These are phyloP conservation scores for Bufotes viridis DNA, from an alignment of 2,797 vertebrate species.

Conservation along the genomic window DNA sequence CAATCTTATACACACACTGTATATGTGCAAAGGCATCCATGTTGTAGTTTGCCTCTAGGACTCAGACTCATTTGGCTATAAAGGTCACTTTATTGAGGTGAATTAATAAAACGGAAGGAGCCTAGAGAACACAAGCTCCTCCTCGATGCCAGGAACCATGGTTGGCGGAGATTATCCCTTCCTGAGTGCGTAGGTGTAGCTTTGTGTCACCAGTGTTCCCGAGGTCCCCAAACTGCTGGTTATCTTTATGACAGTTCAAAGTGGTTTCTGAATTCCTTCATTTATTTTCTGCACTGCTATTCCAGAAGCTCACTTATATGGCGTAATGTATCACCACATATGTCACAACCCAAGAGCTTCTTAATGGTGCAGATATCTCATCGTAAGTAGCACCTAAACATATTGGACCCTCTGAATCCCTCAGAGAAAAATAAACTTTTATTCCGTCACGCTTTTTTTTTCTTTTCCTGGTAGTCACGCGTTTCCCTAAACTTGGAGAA, in stretches of 20 bases:
- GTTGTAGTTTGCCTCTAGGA: slow-evolving; percentile 19
- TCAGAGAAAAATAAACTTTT: slow-evolving; percentile 20
- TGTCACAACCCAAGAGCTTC: background rate
- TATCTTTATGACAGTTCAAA: slow-evolving; percentile 2
- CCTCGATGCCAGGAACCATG: background rate
- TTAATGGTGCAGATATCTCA: background rate
- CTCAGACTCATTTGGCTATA: slow-evolving; percentile 45
- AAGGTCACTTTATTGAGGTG: slow-evolving; percentile 62
- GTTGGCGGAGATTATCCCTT: slow-evolving; percentile 38
- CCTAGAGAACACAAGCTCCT: background rate
- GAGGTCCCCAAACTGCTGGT: slow-evolving; percentile 17
- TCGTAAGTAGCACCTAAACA: slow-evolving; percentile 30
- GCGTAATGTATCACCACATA: background rate
- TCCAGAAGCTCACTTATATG: background rate
- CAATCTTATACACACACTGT: background rate
- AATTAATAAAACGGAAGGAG: slow-evolving; percentile 28
- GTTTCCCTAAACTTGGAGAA: background rate
- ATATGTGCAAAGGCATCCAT: slow-evolving; percentile 10
- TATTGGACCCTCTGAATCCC: slow-evolving; percentile 35
- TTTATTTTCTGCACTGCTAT: background rate
- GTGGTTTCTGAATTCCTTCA: slow-evolving; percentile 20
- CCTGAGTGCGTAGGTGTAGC: slow-evolving; percentile 43
- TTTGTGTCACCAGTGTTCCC: background rate
- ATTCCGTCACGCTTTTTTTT: background rate
- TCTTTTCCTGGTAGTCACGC: background rate